Evolutionary conservation across 2,113 vertebrate genomes (phyloP).

Genomic region (Sprattus sprattus): DNA sequence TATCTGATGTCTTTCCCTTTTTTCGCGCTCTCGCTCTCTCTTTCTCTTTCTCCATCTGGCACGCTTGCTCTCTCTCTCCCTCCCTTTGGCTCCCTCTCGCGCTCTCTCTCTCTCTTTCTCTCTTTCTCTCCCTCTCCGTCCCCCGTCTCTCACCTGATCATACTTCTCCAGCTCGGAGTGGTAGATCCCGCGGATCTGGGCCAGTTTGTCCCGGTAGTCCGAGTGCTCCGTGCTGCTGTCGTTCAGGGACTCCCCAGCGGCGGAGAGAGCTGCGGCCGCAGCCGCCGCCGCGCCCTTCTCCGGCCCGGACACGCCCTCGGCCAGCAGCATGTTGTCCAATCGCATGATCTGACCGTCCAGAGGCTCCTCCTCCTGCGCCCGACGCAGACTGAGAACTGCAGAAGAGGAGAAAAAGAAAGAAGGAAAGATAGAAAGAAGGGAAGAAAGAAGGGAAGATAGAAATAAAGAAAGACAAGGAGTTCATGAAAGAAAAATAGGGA

Average conservation of each 20-base stretch:
- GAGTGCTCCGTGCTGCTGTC: slow-evolving; percentile 71
- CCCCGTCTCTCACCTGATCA: neutral
- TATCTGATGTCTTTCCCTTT: too few species aligned
- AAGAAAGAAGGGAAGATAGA: neutral
- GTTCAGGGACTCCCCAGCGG: slow-evolving; percentile 64
- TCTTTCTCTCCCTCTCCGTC: neutral
- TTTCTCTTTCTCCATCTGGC: too few species aligned
- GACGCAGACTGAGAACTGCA: slow-evolving; percentile 65
- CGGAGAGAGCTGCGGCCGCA: slow-evolving; percentile 57
- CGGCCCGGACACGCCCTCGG: slow-evolving; percentile 70
- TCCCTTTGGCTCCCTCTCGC: too few species aligned
- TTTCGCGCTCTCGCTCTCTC: too few species aligned
- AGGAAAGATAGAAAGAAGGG: neutral
- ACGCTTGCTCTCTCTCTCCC: too few species aligned
- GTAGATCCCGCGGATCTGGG: slow-evolving; percentile 74
- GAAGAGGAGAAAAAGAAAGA: neutral
- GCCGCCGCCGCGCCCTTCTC: slow-evolving; percentile 70
- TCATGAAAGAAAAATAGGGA: too few species aligned
- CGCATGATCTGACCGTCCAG: slow-evolving; percentile 69
- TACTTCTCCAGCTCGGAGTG: slow-evolving; percentile 63
- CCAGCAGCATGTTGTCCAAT: slow-evolving; percentile 77
- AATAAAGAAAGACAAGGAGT: neutral
- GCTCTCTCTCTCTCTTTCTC: too few species aligned
- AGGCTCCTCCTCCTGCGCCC: slow-evolving; percentile 68
- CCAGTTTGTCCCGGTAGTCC: slow-evolving; percentile 77